phyloP scores from a whole-genome alignment of 2,888 invertebrate species.

The Apodemia zela region DNA sequence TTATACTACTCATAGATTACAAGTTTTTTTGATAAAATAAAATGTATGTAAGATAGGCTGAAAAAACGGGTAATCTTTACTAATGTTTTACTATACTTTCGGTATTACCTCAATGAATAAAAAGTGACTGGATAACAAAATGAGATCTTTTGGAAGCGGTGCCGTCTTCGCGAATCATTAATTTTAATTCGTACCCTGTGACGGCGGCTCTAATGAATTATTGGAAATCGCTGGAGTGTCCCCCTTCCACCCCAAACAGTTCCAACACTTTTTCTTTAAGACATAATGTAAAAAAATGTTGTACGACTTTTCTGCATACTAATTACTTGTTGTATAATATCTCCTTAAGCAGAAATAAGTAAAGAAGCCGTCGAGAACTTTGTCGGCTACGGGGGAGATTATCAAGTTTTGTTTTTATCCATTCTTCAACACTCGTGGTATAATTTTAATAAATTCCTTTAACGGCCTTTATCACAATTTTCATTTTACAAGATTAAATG shows the following conservation, averaged over 20 bases:
- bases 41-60: neutral
- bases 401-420: constrained; percentile 71
- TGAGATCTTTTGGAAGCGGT: constrained; percentile 60
- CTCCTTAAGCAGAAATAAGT: constrained; percentile 60
- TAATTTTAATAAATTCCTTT: constrained; percentile 23
- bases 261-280: constrained; percentile 69
- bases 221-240: constrained; percentile 67
- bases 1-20: too few species aligned
- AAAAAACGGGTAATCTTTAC: constrained; percentile 4
- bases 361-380: constrained; percentile 56
- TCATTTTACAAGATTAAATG: constrained; percentile 21
- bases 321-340: constrained; percentile 73
- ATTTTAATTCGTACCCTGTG: constrained; percentile 78
- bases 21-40: neutral
- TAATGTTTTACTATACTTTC: constrained; percentile 43
- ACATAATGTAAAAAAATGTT: constrained; percentile 79
- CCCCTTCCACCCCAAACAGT: constrained; percentile 51
- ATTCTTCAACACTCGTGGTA: constrained; percentile 54
- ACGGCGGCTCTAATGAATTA: constrained; percentile 76
- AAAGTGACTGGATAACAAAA: constrained; percentile 70
- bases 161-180: constrained; percentile 75
- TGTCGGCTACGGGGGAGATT: constrained; percentile 63
- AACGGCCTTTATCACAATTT: constrained; percentile 48
- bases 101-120: constrained; percentile 64
- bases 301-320: constrained; percentile 71